phyloP scores from a whole-genome alignment of 2,113 vertebrate genomes.

The Prolemur simus region DNA sequence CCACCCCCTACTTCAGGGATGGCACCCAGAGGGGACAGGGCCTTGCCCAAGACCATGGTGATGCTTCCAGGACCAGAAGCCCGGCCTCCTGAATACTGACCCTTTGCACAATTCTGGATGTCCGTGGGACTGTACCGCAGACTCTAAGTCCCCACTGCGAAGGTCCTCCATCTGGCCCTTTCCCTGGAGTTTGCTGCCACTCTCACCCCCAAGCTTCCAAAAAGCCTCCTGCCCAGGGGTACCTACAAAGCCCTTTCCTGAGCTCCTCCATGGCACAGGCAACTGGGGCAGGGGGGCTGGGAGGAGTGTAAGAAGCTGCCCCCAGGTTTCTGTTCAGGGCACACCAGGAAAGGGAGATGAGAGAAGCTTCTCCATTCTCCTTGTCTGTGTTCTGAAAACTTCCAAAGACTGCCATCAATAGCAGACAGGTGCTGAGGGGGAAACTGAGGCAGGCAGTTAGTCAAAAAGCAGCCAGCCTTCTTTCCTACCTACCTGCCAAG shows the following conservation, averaged over 20 bases:
- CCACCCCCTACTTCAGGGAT: not conserved
- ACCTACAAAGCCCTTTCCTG: not conserved
- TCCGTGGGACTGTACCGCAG: not conserved
- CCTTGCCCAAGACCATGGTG: not conserved
- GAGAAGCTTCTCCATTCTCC: not conserved
- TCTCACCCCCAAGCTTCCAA: not conserved
- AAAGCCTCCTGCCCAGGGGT: not conserved
- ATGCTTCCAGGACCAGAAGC: not conserved
- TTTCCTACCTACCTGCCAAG: not conserved
- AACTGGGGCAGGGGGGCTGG: too few relatives aligned
- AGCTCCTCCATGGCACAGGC: not conserved
- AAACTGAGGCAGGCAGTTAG: not conserved
- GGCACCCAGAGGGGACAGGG: not conserved
- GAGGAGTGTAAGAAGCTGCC: not conserved
- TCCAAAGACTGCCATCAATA: not conserved
- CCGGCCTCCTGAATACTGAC: not conserved
- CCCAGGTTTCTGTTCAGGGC: not conserved
- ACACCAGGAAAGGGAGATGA: not conserved
- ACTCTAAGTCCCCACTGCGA: not conserved
- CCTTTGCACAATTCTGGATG: not conserved
- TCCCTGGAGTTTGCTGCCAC: not conserved
- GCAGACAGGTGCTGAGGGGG: not conserved
- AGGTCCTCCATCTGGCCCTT: not conserved
- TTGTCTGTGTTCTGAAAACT: not conserved
- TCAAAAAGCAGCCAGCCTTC: not conserved